phyloP scores from a whole-genome alignment of 2,888 invertebrate species.

The Drosophila barbarae region DNA sequence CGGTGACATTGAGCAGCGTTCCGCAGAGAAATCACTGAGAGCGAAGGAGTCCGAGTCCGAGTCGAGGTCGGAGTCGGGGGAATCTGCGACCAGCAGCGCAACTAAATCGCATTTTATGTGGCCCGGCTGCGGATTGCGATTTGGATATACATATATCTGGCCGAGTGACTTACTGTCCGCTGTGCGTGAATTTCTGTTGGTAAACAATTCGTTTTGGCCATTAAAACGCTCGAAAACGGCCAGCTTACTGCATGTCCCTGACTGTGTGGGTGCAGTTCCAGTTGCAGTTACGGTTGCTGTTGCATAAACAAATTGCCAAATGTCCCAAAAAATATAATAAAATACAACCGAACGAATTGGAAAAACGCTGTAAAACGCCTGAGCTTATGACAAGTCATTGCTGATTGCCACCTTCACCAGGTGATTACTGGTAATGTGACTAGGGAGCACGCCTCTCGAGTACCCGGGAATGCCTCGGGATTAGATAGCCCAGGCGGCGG shows the following conservation, averaged over 20 bases:
- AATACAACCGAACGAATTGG: constrained; percentile 45
- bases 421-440: constrained; percentile 44
- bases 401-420: constrained; percentile 25
- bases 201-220: constrained; percentile 67
- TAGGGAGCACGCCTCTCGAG: constrained; percentile 24
- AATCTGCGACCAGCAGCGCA: constrained; percentile 56
- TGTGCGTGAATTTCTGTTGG: constrained; percentile 60
- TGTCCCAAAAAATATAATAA: constrained; percentile 19
- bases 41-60: not conserved
- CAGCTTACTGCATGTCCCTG: constrained; percentile 20
- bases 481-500: constrained; percentile 45
- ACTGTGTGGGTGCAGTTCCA: constrained; percentile 30
- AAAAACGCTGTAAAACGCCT: constrained; percentile 44
- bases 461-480: constrained; percentile 35
- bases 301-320: constrained; percentile 50
- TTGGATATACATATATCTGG: constrained; percentile 30
- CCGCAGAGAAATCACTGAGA: not conserved
- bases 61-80: not conserved
- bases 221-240: constrained; percentile 56
- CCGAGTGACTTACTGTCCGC: constrained; percentile 44
- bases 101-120: constrained; percentile 66
- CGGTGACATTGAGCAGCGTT: constrained; percentile 50
- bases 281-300: constrained; percentile 19
- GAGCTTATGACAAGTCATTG: constrained; percentile 49
- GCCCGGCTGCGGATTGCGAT: constrained; percentile 16